Base-by-base conservation (phyloP, 1,140 invertebrate genomes). In the Stenopsyche tienmushanensis region DNA sequence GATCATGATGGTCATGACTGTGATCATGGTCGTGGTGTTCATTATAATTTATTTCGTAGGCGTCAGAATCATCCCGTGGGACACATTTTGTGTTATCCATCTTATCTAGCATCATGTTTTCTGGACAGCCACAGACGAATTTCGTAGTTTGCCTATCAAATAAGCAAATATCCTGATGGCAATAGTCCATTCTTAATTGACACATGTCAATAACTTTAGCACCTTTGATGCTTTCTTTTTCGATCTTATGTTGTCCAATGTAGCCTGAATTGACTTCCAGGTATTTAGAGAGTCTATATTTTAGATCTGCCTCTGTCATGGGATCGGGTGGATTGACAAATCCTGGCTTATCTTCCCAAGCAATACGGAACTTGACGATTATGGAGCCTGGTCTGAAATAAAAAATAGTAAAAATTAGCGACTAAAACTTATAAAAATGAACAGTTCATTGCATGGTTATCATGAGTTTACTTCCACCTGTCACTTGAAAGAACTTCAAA, bases 101-200 rank as follows among this genome's bases (percentile, higher is more conserved):
- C n/a, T 52, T 65, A 13, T 78, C 78, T n/a, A 88, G 73, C 1
- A 73, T 64, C 69, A 80, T 77, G 18, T 77, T 77, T 17, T 75
- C 67, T n/a, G 86, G 86, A 76, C 93, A 96, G 7, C 75, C 82
- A 74, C 93, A 96, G 2, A 75, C 74, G 68, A 90, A 90, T 60
- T 85, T 80, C 24, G 85, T 72, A 2, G 73, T 74, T 1, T 69
- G 70, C 67, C 87, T 85, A 73, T 92, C 86, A 71, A 90, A 93
- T 29, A 81, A 77, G 74, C 93, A 96, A n/a, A n/a, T n/a, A 7
- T 83, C 78, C 74, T 92, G 84, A 62, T 90, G 85, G 73, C 93
- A 96, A 1, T 82, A 84, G 59, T 90, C 84, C 72, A 90, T 90
- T 67, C 87, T 82, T 42, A 85, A 82, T 73, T 88, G 85, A 77